phyloP scores from a whole-genome alignment of 2,888 invertebrate species.

The Pollenia labialis region DNA sequence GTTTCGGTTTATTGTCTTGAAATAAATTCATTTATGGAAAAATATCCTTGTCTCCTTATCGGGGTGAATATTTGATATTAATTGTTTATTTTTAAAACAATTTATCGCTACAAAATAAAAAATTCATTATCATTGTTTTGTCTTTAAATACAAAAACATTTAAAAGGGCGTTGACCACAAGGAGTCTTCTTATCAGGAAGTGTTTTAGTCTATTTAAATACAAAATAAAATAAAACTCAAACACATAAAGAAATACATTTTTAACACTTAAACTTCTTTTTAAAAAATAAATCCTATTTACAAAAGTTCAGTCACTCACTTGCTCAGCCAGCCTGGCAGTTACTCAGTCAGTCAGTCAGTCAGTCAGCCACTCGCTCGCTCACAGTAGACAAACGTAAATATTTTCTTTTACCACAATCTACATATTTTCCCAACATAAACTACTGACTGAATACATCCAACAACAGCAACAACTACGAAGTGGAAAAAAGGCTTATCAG shows the following conservation, averaged over 20 bases:
- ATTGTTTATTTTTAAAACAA: not conserved
- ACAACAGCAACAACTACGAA: constrained; percentile 3
- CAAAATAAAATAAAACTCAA: constrained; percentile 1
- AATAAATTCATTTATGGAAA: too few species aligned
- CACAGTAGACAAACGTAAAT: not conserved
- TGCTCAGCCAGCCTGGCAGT: constrained; percentile 3
- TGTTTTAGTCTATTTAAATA: constrained; percentile 44
- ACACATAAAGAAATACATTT: constrained; percentile 11
- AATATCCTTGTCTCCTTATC: too few species aligned
- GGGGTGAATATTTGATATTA: too few species aligned
- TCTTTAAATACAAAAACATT: constrained; percentile 29
- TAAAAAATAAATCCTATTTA: constrained; percentile 66
- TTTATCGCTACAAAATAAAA: not conserved
- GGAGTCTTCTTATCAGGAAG: constrained; percentile 68
- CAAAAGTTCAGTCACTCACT: constrained; percentile 67
- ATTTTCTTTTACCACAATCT: constrained; percentile 64
- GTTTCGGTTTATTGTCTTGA: too few species aligned
- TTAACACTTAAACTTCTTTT: constrained; percentile 53
- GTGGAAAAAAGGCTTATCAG: constrained; percentile 60
- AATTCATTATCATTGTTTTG: constrained; percentile 38
- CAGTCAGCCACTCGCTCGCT: not conserved
- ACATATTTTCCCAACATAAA: constrained; percentile 70
- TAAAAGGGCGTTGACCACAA: constrained; percentile 47
- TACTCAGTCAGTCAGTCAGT: constrained; percentile 35
- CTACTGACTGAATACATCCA: constrained; percentile 24